A percentile compares a stretch with the other conserved stretches of the same genome.
Evolutionary conservation across 2,888 invertebrate species (phyloP).

Genomic region (Synergus itoensis): DNA sequence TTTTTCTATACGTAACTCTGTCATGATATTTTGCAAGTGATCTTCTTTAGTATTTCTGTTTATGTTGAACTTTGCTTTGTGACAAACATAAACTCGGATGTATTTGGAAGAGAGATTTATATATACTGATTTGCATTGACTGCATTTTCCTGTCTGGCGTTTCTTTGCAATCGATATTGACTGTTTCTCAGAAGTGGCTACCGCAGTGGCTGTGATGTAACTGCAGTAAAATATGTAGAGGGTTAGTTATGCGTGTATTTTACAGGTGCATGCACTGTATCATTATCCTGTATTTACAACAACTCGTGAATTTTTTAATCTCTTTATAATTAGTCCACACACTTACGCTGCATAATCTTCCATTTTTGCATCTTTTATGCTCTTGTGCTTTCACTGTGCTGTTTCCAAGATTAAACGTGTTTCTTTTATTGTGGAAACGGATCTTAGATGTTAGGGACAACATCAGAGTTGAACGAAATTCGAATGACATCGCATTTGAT

Average conservation of each 20-base stretch:
- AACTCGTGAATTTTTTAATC: background rate
- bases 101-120: slow-evolving; percentile 23
- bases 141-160: slow-evolving; percentile 33
- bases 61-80: background rate
- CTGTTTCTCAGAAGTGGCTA: slow-evolving; percentile 34
- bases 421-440: too few relatives aligned
- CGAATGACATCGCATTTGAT: too few relatives aligned
- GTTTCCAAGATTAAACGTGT: too few relatives aligned
- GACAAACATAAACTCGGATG: background rate
- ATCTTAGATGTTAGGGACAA: too few relatives aligned
- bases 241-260: slow-evolving; percentile 1
- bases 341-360: background rate
- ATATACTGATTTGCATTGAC: background rate
- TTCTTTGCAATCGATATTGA: slow-evolving; percentile 39
- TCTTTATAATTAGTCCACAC: background rate
- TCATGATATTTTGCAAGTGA: background rate
- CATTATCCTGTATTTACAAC: background rate
- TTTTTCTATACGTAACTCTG: background rate
- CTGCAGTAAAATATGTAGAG: background rate
- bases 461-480: too few relatives aligned
- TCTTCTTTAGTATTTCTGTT: background rate
- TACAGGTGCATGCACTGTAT: slow-evolving; percentile 15
- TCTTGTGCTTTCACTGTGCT: background rate
- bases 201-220: slow-evolving; percentile 46
- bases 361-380: background rate